Base-by-base conservation (phyloP, 2,888 invertebrate species). In the Mesorhabditis belari region DNA sequence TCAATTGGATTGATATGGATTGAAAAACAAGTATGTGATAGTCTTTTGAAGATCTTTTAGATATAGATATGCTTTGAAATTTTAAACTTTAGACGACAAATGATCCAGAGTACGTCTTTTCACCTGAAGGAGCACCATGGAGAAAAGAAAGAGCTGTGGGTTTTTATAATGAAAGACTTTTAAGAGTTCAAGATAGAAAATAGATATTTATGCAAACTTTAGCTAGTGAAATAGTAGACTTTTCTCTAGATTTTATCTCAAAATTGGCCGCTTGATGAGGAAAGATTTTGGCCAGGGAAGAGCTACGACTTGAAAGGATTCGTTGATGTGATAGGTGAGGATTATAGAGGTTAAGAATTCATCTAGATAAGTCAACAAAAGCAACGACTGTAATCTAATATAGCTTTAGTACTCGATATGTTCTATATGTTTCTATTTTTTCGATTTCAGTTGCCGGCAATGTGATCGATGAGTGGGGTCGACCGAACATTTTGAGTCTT, bases 251-350 rank as follows among this genome's bases (percentile, higher is more conserved):
- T 77, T 12, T 63, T 79, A 4, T 66, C 73, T 9, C 69, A 76
- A 51, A 74, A 80, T 53, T 80, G 80, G 80, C 80, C 80, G 1
- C 63, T 80, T n/a, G 73, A 77, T 57, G 77, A 80, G 55, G 70
- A 77, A 28, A 66, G 69, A 25, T 80, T 80, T 60, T 77, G 76
- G 75, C 80, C 78, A 1, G 75, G 75, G 44, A 73, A 73, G 56
- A 76, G 73, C 61, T 76, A 76, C 58, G 80, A 80, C 62, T 70
- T 76, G 55, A 63, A 68, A 50, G 79, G 79, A 27, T 79, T 77
- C 55, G 73, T 79, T 12, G 79, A 79, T 67, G 74, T 79, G n/a
- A 76, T 79, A 23, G 79, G 70, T 52, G 54, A n/a, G 57, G 4
- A n/a, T n/a, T n/a, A n/a, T 49, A 23, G 28, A 1, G n/a, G 55